Percentiles rank a stretch among this genome's conserved stretches.
phyloP scores from a whole-genome alignment of 2,113 vertebrate species.

The Cyphotilapia sp. region DNA sequence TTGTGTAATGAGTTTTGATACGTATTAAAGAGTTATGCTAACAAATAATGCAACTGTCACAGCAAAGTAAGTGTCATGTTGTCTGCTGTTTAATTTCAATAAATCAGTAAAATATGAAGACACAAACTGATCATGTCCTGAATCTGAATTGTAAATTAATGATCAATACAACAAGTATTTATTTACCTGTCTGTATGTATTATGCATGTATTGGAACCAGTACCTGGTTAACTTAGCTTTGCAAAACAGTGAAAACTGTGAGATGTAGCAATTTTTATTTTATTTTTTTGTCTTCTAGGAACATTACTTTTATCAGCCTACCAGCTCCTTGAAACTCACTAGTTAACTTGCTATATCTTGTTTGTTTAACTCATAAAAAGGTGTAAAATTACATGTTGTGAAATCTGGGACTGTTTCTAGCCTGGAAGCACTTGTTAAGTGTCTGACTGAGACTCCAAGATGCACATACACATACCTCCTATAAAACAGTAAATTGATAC shows the following conservation, averaged over 20 bases:
- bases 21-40: neutral
- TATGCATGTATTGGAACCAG: neutral
- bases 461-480: neutral
- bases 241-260: neutral
- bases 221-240: neutral
- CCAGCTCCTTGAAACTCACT: neutral
- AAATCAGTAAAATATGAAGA: neutral
- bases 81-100: neutral
- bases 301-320: neutral
- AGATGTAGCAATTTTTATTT: neutral
- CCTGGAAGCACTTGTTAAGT: neutral
- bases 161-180: neutral
- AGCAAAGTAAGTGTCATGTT: neutral
- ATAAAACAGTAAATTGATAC: neutral
- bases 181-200: neutral
- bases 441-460: neutral
- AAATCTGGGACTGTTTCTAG: neutral
- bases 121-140: neutral
- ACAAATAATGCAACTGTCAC: neutral
- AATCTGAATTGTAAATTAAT: neutral
- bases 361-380: neutral
- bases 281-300: rapidly evolving
- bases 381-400: neutral
- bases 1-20: neutral
- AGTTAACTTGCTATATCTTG: neutral